phyloP scores from a whole-genome alignment of 2,888 invertebrate genomes.

The Melinaea marsaeus region DNA sequence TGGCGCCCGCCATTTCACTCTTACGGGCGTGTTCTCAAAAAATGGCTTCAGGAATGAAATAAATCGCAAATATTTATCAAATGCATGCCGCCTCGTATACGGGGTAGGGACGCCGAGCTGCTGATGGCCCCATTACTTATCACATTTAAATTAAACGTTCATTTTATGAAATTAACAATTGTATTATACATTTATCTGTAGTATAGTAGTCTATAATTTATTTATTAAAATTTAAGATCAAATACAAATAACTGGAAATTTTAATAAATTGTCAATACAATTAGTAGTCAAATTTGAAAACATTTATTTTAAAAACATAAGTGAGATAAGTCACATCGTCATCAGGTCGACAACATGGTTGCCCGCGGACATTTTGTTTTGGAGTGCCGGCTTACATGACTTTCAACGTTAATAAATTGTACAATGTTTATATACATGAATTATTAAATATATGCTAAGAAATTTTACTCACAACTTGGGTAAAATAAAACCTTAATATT shows the following conservation, averaged over 20 bases:
- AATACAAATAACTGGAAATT: too few species aligned
- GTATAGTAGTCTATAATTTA: too few species aligned
- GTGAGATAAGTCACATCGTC: slow-evolving; percentile 38
- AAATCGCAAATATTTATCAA: slow-evolving; percentile 74
- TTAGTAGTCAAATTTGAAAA: too few species aligned
- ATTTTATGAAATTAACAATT: background rate
- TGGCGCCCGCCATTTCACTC: slow-evolving; percentile 57
- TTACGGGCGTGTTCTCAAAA: slow-evolving; percentile 59
- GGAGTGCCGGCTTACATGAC: slow-evolving; percentile 40
- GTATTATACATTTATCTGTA: too few species aligned
- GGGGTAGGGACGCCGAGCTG: slow-evolving; percentile 37
- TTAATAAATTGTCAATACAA: too few species aligned
- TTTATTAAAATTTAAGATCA: too few species aligned
- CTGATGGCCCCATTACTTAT: slow-evolving; percentile 8
- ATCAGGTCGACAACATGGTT: slow-evolving; percentile 48
- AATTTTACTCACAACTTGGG: too few species aligned
- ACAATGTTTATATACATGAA: background rate
- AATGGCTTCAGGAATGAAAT: slow-evolving; percentile 65
- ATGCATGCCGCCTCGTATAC: slow-evolving; percentile 47
- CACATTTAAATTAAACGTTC: background rate
- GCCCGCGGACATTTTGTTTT: slow-evolving; percentile 60
- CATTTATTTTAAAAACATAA: background rate
- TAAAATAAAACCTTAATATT: too few species aligned
- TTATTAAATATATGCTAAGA: too few species aligned
- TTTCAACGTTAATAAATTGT: slow-evolving; percentile 22